phyloP scores from a whole-genome alignment of 2,113 vertebrate genomes.

The Malurus elegans region DNA sequence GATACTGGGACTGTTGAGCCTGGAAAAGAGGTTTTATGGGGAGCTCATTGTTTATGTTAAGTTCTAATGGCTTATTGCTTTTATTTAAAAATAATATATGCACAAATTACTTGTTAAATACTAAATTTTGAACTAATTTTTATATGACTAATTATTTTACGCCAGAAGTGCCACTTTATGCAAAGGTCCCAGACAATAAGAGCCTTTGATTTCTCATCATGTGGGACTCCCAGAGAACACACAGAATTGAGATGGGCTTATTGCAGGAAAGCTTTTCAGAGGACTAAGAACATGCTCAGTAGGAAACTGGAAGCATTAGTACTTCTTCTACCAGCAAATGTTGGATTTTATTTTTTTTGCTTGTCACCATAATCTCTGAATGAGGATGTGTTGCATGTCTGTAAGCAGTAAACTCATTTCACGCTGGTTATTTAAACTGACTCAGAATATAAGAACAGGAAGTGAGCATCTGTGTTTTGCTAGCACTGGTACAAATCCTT shows the following conservation, averaged over 20 bases:
- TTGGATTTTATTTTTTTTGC: not conserved
- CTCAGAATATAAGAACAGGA: not conserved
- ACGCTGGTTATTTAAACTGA: fast-evolving
- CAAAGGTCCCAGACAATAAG: not conserved
- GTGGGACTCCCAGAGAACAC: not conserved
- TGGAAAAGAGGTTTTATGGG: not conserved
- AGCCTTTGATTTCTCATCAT: not conserved
- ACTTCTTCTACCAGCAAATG: not conserved
- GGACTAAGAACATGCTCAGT: not conserved
- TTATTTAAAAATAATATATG: not conserved
- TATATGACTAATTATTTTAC: not conserved
- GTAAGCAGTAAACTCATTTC: not conserved
- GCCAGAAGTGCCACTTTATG: not conserved
- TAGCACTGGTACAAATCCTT: not conserved
- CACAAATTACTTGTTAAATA: not conserved
- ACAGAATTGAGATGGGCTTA: not conserved
- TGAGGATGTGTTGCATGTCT: not conserved
- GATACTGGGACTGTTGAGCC: not conserved
- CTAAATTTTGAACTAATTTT: not conserved
- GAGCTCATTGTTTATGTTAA: not conserved
- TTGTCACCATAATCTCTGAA: not conserved
- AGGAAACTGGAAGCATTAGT: not conserved
- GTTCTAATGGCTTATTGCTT: not conserved
- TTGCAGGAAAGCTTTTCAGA: not conserved
- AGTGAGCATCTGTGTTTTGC: not conserved